These are phyloP conservation scores for Oceanites oceanicus DNA, from an alignment of 2,113 vertebrate species.

Conservation along the genomic window DNA sequence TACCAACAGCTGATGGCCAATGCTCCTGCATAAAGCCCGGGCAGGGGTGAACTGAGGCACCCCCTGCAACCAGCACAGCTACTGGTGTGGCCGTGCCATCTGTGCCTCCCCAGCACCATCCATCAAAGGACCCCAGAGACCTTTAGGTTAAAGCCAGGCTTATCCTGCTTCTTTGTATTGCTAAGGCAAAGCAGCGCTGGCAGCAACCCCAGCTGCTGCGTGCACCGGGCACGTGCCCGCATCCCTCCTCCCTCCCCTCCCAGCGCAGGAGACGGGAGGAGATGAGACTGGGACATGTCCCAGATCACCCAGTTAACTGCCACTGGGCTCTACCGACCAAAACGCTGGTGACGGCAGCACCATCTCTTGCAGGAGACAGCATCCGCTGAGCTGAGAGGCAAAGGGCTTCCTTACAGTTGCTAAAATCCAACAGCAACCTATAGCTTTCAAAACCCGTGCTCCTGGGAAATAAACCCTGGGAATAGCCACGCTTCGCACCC, in stretches of 20 bases:
- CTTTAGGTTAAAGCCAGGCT: background rate
- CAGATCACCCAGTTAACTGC: background rate
- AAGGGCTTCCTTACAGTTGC: background rate
- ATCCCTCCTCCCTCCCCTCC: background rate
- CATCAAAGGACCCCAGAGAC: background rate
- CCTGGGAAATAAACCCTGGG: background rate
- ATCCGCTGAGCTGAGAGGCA: background rate
- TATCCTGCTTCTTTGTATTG: background rate
- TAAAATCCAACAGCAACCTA: background rate
- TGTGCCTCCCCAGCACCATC: background rate
- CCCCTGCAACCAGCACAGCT: background rate
- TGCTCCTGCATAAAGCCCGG: background rate
- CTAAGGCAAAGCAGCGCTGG: background rate
- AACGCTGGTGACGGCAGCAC: background rate
- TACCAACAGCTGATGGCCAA: background rate
- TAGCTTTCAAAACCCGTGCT: background rate
- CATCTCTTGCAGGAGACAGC: background rate
- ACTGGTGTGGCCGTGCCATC: background rate
- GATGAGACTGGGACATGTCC: background rate
- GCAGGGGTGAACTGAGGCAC: background rate
- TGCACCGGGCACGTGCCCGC: rapidly evolving
- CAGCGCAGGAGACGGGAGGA: background rate
- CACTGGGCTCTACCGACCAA: background rate
- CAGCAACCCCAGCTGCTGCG: background rate
- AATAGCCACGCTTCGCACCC: rapidly evolving